Percentiles rank a stretch among this genome's conserved stretches.
phyloP scores from a whole-genome alignment of 1,140 invertebrate species.

The Thalassaphorura encarpata region DNA sequence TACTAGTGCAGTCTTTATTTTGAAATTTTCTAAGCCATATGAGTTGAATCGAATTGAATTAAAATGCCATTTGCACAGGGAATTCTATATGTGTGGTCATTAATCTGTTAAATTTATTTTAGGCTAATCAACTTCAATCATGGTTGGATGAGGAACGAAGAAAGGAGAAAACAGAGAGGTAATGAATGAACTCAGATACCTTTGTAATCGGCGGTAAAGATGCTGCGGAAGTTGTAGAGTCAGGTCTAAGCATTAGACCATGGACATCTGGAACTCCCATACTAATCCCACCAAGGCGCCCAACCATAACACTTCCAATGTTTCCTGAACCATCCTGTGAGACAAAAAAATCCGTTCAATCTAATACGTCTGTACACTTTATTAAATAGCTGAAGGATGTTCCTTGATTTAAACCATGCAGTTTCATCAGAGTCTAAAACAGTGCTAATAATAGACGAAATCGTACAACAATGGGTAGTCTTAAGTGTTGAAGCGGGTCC shows the following conservation, averaged over 20 bases:
- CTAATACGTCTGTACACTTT: no score
- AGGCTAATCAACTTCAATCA: no score
- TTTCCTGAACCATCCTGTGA: conserved; percentile 27
- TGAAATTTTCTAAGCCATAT: no score
- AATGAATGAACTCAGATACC: conserved; percentile 20
- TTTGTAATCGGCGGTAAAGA: conserved; percentile 33
- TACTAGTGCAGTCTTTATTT: no score
- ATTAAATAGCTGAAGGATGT: no score
- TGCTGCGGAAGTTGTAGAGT: conserved; percentile 32
- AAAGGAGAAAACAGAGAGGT: no score
- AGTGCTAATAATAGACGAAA: not conserved
- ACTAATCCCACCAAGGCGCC: conserved; percentile 34
- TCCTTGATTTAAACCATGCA: no score
- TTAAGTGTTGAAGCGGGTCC: conserved; percentile 24
- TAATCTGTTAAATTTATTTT: no score
- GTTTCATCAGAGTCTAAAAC: not conserved
- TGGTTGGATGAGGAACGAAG: not conserved
- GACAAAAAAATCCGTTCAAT: no score
- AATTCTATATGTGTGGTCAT: no score
- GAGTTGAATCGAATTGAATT: no score
- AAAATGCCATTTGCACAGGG: no score
- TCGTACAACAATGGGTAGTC: conserved; percentile 32
- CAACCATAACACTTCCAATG: conserved; percentile 35
- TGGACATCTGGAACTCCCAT: conserved; percentile 34
- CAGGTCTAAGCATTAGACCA: conserved; percentile 33